Conservation (phyloP, 92 coral and sea anemone species). For the Nematostella vectensis region DNA sequence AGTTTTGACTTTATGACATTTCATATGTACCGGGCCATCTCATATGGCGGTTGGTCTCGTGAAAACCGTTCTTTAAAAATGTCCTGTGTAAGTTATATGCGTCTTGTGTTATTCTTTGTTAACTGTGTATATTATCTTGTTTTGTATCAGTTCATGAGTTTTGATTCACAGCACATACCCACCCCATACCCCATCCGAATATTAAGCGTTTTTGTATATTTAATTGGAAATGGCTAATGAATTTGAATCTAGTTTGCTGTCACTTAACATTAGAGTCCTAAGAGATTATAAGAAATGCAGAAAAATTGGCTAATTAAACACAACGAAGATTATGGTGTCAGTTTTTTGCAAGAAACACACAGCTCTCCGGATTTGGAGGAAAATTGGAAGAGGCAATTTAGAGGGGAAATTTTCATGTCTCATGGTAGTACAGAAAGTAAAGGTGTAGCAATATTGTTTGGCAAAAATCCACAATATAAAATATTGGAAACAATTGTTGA, state of each 20-base stretch:
- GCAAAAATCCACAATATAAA: not conserved
- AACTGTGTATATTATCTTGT: too few species aligned
- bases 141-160: too few species aligned
- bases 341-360: constrained; percentile 3
- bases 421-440: not conserved
- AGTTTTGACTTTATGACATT: too few species aligned
- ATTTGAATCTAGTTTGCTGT: not conserved
- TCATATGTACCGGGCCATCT: too few species aligned
- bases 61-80: too few species aligned
- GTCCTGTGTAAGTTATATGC: too few species aligned
- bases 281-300: constrained; percentile 2
- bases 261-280: not conserved
- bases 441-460: constrained; percentile 2
- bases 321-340: not conserved
- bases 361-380: not conserved
- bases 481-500: not conserved
- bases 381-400: not conserved
- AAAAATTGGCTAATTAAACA: constrained; percentile 1
- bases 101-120: too few species aligned
- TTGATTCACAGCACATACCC: too few species aligned
- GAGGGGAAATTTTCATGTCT: not conserved
- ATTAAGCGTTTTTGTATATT: too few species aligned
- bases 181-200: too few species aligned
- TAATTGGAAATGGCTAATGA: too few species aligned
- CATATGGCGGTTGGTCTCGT: too few species aligned